phyloP scores from a whole-genome alignment of 2,888 invertebrate genomes.

The Epirrita christyi region DNA sequence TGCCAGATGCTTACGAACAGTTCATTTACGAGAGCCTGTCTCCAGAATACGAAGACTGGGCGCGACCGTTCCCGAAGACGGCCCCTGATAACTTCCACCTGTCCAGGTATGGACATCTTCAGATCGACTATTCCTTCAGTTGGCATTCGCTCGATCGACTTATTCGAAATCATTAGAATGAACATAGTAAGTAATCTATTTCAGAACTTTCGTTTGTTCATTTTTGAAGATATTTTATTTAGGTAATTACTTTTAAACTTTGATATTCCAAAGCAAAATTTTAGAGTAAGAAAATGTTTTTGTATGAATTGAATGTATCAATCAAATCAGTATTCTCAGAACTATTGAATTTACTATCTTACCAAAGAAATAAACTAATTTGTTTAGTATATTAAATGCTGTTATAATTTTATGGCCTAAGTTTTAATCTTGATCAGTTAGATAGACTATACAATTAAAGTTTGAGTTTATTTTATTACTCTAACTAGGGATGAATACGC shows the following conservation, averaged over 20 bases:
- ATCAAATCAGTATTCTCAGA: conserved; percentile 5
- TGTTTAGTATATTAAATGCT: conserved; percentile 1
- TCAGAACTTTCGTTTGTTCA: background rate
- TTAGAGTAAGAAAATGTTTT: conserved; percentile 4
- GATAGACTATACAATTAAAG: too few relatives aligned
- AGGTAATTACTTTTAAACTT: background rate
- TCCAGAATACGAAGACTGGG: conserved; percentile 85
- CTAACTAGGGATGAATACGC: too few relatives aligned
- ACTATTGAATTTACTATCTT: conserved; percentile 13
- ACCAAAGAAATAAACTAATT: conserved; percentile 38
- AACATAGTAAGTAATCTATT: background rate
- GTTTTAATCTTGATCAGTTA: too few relatives aligned
- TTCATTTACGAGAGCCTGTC: conserved; percentile 74
- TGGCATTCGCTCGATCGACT: conserved; percentile 92
- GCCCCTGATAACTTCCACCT: conserved; percentile 88
- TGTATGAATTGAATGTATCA: background rate
- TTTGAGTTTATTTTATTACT: too few relatives aligned
- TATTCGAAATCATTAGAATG: conserved; percentile 82
- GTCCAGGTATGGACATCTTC: conserved; percentile 91
- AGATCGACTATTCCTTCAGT: conserved; percentile 93
- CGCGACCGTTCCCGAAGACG: conserved; percentile 89
- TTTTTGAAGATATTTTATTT: background rate
- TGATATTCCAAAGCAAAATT: conserved; percentile 14
- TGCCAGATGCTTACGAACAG: conserved; percentile 76
- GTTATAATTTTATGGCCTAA: background rate